These are phyloP conservation scores for Saccostrea glomerata DNA, from an alignment of 1,140 invertebrate species.

Conservation along the genomic window DNA sequence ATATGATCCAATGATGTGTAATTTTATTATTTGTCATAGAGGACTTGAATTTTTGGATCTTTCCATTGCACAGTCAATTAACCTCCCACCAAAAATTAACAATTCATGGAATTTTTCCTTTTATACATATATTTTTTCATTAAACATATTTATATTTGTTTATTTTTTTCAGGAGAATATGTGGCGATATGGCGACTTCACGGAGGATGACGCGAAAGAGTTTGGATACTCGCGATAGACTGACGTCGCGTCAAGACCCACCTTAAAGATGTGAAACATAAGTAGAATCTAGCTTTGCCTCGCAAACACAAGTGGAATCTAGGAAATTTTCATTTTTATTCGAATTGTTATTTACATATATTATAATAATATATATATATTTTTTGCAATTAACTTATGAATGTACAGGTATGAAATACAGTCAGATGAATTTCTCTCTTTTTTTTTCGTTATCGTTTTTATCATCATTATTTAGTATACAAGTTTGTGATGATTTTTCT, in stretches of 20 bases:
- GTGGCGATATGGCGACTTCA: conserved; percentile 98
- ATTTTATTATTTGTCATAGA: background rate
- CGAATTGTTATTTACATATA: conserved; percentile 46
- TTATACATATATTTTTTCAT: too few species aligned
- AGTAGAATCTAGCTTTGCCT: conserved; percentile 47
- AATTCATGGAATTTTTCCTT: too few species aligned
- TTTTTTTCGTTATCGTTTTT: background rate
- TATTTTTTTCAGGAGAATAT: conserved; percentile 85
- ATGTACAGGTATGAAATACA: background rate
- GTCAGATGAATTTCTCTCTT: conserved; percentile 24
- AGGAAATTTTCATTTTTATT: conserved; percentile 56
- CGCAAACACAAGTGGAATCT: conserved; percentile 65
- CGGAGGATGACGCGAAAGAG: conserved; percentile 95
- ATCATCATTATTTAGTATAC: background rate
- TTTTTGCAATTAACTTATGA: conserved; percentile 29
- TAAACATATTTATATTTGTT: conserved; percentile 7
- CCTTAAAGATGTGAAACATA: conserved; percentile 39
- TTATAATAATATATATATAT: background rate
- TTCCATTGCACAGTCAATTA: too few species aligned
- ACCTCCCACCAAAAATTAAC: too few species aligned
- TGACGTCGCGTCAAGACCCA: background rate
- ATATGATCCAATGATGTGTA: background rate
- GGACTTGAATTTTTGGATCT: too few species aligned
- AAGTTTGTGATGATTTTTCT: conserved; percentile 9
- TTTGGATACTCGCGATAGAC: conserved; percentile 83